Base-by-base conservation (phyloP, 2,797 vertebrate genomes). In the Sebastiscus tertius region DNA sequence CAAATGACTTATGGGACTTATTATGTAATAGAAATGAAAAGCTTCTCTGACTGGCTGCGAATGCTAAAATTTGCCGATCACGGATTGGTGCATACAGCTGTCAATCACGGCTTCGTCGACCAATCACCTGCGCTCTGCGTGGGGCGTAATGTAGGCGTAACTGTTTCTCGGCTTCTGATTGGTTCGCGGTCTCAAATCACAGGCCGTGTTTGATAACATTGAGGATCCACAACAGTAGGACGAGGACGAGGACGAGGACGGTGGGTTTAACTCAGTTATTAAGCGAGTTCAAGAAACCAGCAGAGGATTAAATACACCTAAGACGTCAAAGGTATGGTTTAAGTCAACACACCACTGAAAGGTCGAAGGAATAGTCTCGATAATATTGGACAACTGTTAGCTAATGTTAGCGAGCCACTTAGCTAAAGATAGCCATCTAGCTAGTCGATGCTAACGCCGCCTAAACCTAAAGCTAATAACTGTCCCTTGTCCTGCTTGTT, bases 171-270 rank as follows among this genome's bases (percentile, higher is more conserved):
- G 12, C n/a, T 14, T 46, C 72, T 83, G 91, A 94, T 94, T 95
- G 89, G 93, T 31, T 27, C 56, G 22, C n/a, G 39, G 39, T 42
- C 6, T 10, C 6, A 65, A 20, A 16, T 82, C 71, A 60, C 0
- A 79, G 80, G 31, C 64, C 61, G 56, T 90, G 83, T 92, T 93
- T 88, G 77, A 91, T 86, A 92, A 93, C 86, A 89, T 61, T 71
- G 70, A 7, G 6, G 9, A 31, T 6, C 6, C 8, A 18, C 18
- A 52, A 54, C 36, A 33, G 8, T 0, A 6, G 6, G 5, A 59
- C 9, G 6, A 68, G 56, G 26, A 24, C 34, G 72, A 75, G 65
- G 76, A 79, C 58, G 80, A 3, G 31, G 31, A 73, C 1, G 8
- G 58, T 29, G 42, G 6, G 2, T 68, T 77, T 34, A 61, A 71